Evolutionary conservation across 2,113 vertebrate genomes (phyloP).

Genomic region (Crotalus helleri): DNA sequence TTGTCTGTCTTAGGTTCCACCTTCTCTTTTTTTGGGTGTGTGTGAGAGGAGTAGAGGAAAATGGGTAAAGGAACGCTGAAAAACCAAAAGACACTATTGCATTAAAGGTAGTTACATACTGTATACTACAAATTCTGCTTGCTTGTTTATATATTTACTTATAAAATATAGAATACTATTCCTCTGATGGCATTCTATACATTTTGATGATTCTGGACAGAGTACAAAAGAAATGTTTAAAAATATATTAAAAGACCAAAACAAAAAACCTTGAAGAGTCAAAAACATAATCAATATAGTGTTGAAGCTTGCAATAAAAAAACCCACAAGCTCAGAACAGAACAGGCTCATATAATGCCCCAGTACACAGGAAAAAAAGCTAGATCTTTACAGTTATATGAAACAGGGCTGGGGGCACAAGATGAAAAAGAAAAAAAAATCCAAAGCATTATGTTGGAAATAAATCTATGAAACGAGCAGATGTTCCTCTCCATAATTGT

Average conservation of each 20-base stretch:
- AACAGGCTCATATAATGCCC: neutral
- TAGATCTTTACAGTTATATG: neutral
- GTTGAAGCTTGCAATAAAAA: neutral
- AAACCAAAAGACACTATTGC: neutral
- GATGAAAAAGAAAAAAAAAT: neutral
- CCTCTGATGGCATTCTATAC: neutral
- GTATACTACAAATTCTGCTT: neutral
- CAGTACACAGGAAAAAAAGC: neutral
- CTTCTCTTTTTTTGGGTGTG: slow-evolving; percentile 44
- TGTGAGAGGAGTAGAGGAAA: slow-evolving; percentile 32
- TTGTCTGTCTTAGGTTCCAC: slow-evolving; percentile 68
- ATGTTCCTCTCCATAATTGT: neutral
- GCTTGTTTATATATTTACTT: neutral
- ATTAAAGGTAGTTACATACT: slow-evolving; percentile 2
- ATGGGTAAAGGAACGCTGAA: neutral
- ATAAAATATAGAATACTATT: neutral
- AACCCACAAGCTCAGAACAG: neutral
- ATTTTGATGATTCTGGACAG: neutral
- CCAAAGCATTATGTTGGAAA: neutral
- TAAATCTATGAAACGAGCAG: neutral
- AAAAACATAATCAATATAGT: neutral
- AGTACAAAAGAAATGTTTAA: neutral
- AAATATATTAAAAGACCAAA: neutral
- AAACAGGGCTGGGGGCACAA: neutral
- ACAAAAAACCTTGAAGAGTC: neutral